Evolutionary conservation across 2,888 invertebrate genomes (phyloP).

Genomic region (Pegoplata infirma): DNA sequence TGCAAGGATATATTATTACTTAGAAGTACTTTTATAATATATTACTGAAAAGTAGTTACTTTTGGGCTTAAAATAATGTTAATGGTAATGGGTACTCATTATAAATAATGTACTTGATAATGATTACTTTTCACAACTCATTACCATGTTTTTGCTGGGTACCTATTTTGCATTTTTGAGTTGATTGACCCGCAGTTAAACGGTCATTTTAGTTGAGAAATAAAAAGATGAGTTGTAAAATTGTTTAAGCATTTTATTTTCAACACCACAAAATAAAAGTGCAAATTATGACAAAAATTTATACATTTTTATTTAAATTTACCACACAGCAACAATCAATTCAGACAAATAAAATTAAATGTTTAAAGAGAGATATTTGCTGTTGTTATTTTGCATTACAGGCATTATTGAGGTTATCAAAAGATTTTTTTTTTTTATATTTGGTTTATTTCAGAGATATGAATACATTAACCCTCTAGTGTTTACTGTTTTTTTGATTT

Average conservation of each 20-base stretch:
- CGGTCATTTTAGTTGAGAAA: constrained; percentile 35
- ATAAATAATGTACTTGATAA: too few species aligned
- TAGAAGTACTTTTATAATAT: too few species aligned
- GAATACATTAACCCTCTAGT: not conserved
- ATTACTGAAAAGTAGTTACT: too few species aligned
- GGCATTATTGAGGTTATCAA: not conserved
- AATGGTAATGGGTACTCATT: too few species aligned
- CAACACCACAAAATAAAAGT: constrained; percentile 33
- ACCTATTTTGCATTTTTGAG: not conserved
- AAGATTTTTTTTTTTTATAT: too few species aligned
- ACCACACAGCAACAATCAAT: constrained; percentile 3
- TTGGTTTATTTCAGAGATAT: not conserved
- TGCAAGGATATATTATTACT: too few species aligned
- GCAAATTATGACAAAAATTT: constrained; percentile 39
- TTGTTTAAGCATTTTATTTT: constrained; percentile 17
- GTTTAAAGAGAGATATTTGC: not conserved
- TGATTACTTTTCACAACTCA: too few species aligned
- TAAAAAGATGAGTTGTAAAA: constrained; percentile 30
- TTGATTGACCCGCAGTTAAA: constrained; percentile 44
- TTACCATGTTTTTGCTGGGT: too few species aligned
- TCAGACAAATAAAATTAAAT: not conserved
- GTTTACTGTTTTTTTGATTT: too few species aligned
- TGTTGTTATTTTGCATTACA: not conserved
- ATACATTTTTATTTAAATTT: constrained; percentile 1
- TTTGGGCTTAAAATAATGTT: too few species aligned